Evolutionary conservation across 2,797 vertebrate genomes (phyloP).

Genomic region (Silurus lanzhouensis): DNA sequence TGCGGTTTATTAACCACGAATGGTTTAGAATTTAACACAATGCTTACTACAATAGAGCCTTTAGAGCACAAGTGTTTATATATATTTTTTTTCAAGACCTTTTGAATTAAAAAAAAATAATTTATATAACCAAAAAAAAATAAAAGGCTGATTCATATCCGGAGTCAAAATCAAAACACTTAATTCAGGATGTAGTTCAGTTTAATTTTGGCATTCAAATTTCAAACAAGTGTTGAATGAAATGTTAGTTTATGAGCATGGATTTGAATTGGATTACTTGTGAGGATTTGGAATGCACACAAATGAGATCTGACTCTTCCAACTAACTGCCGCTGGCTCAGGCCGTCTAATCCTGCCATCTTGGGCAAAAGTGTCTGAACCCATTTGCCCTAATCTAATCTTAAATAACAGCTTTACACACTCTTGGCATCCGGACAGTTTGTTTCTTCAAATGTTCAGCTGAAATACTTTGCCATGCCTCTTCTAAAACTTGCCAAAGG

Average conservation of each 20-base stretch:
- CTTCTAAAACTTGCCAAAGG: too few relatives aligned
- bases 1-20: conserved; percentile 32
- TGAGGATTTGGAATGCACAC: not conserved
- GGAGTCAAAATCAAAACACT: not conserved
- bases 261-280: not conserved
- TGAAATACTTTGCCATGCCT: too few relatives aligned
- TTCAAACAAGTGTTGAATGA: not conserved
- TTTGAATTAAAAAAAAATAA: too few relatives aligned
- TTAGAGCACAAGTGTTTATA: not conserved
- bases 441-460: too few relatives aligned
- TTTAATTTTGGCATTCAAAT: not conserved
- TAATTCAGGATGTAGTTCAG: not conserved
- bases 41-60: not conserved
- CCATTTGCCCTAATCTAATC: too few relatives aligned
- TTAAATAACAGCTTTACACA: too few relatives aligned
- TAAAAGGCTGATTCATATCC: not conserved
- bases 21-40: conserved; percentile 12
- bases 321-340: not conserved
- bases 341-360: not conserved
- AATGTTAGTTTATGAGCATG: not conserved
- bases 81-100: too few relatives aligned
- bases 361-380: not conserved
- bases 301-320: not conserved
- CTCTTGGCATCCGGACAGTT: too few relatives aligned
- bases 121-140: too few relatives aligned